Conservation (phyloP, 2,113 vertebrate genomes). For the Ptychochromis oligacanthus region DNA sequence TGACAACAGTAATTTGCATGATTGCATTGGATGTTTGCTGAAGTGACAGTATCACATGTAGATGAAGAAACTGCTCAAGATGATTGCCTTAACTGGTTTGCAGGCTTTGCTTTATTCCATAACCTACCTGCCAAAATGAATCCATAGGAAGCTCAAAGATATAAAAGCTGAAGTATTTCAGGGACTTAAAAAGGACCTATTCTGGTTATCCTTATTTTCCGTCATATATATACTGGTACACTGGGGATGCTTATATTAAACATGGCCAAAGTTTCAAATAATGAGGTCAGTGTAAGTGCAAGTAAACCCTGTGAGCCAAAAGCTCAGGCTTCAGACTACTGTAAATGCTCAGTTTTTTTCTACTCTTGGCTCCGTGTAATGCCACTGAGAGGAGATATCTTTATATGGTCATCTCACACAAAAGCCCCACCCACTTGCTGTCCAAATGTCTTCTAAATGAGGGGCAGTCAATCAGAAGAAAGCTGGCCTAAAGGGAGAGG, state of each 20-base stretch:
- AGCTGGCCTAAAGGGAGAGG: not conserved
- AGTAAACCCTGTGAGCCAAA: not conserved
- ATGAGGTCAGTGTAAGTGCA: not conserved
- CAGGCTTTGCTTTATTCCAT: not conserved
- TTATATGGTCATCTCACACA: not conserved
- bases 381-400: not conserved
- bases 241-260: not conserved
- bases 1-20: slow-evolving; percentile 3
- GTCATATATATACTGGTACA: not conserved
- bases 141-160: not conserved
- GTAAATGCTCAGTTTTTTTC: not conserved
- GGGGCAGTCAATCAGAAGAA: not conserved
- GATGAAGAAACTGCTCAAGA: not conserved
- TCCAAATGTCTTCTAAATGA: not conserved
- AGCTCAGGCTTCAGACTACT: too few relatives aligned
- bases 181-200: not conserved
- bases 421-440: not conserved
- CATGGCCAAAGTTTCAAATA: not conserved
- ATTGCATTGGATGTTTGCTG: slow-evolving; percentile 14
- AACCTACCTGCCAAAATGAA: not conserved
- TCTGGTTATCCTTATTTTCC: not conserved
- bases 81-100: not conserved
- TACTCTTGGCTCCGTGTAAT: not conserved
- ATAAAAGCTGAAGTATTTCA: not conserved
- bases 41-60: slow-evolving; percentile 8